phyloP scores from a whole-genome alignment of 2,113 vertebrate species.

The Chinchilla lanigera region DNA sequence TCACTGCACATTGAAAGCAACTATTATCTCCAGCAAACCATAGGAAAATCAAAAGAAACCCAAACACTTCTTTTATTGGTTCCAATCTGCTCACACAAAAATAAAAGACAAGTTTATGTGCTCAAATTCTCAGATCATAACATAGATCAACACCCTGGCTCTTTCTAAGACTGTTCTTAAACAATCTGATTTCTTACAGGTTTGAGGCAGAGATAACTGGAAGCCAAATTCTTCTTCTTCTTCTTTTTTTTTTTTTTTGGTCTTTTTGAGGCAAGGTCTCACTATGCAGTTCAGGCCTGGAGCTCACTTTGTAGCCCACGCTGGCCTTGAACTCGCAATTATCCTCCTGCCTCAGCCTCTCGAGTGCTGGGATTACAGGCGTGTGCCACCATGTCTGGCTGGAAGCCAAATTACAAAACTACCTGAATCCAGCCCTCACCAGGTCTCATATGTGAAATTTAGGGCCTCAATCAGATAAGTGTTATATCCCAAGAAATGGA shows the following conservation, averaged over 20 bases:
- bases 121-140: neutral
- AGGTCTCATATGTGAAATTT: neutral
- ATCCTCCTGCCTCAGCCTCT: no score
- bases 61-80: neutral
- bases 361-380: no score
- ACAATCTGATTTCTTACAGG: conserved; percentile 46
- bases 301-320: no score
- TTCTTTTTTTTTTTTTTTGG: no score
- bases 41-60: neutral
- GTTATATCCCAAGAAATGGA: neutral
- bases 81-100: conserved; percentile 8
- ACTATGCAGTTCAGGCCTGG: no score
- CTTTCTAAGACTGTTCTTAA: neutral
- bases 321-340: no score
- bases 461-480: neutral
- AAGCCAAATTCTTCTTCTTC: conserved; percentile 45
- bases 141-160: neutral
- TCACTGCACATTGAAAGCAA: neutral
- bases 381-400: no score
- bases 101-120: neutral
- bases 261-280: no score
- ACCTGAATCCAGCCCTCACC: neutral
- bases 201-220: neutral
- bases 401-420: conserved; percentile 34
- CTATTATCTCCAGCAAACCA: neutral